Conservation (phyloP, 2,888 invertebrate species). For the Melipona bicolor region DNA sequence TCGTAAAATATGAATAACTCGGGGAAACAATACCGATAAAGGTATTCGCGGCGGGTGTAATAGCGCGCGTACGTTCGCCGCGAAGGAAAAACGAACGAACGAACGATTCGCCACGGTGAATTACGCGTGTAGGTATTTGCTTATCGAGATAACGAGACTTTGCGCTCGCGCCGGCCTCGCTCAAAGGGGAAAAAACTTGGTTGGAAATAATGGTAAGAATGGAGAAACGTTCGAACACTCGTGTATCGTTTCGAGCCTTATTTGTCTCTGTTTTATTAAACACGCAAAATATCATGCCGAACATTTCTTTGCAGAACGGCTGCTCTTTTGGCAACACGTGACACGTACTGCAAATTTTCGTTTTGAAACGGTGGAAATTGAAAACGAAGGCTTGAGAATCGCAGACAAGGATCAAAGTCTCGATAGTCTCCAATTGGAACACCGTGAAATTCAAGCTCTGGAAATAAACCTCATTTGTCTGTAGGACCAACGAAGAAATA, state of each 20-base stretch:
- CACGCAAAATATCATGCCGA: no score
- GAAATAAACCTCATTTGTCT: no score
- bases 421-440: no score
- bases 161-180: not conserved
- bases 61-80: constrained; percentile 22
- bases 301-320: no score
- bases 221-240: not conserved
- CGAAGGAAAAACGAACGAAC: constrained; percentile 17
- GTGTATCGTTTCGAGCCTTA: not conserved
- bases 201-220: not conserved
- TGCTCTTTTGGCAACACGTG: no score
- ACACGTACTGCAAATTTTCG: no score
- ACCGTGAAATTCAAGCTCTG: no score
- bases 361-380: no score
- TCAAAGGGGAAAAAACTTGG: not conserved
- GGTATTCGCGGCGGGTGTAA: constrained; percentile 33
- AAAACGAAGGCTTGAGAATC: no score
- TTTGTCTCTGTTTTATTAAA: not conserved
- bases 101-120: constrained; percentile 4
- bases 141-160: constrained; percentile 28
- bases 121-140: constrained; percentile 9
- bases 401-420: no score
- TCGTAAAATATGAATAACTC: constrained; percentile 56
- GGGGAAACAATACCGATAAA: constrained; percentile 46
- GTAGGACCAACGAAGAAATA: no score